Evolutionary conservation across 2,888 invertebrate species (phyloP).

Genomic region (Ornithoptera alexandrae): DNA sequence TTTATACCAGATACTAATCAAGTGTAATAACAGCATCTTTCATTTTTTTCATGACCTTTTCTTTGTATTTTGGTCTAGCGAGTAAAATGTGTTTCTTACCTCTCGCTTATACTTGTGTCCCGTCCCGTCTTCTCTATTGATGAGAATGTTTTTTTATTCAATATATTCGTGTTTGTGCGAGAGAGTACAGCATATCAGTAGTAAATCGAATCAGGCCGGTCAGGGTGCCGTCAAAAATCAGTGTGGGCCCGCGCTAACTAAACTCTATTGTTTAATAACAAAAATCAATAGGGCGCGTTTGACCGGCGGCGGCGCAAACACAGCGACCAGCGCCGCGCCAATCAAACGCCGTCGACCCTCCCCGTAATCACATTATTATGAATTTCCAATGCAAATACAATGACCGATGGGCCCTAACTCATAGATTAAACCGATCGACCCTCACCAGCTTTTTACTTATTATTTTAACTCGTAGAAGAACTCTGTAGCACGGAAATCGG

Average conservation of each 20-base stretch:
- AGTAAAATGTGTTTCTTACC: too few relatives aligned
- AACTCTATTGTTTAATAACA: slow-evolving; percentile 40
- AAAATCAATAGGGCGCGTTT: slow-evolving; percentile 41
- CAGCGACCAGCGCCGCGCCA: slow-evolving; percentile 48
- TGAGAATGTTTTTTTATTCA: too few relatives aligned
- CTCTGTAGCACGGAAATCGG: too few relatives aligned
- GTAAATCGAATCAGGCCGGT: slow-evolving; percentile 8
- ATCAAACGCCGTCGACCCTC: slow-evolving; percentile 63
- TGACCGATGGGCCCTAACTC: slow-evolving; percentile 51
- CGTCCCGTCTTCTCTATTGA: too few relatives aligned
- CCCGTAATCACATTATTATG: slow-evolving; percentile 65
- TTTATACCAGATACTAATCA: too few relatives aligned
- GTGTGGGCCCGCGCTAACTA: slow-evolving; percentile 31
- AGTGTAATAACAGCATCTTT: too few relatives aligned
- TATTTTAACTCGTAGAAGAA: too few relatives aligned
- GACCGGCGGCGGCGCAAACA: slow-evolving; percentile 33
- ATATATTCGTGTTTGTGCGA: slow-evolving; percentile 9
- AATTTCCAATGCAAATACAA: slow-evolving; percentile 75
- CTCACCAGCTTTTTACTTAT: too few relatives aligned
- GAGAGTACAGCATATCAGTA: slow-evolving; percentile 4
- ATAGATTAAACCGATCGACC: slow-evolving; percentile 37
- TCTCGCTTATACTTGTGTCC: too few relatives aligned
- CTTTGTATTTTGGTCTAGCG: too few relatives aligned
- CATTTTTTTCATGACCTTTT: too few relatives aligned
- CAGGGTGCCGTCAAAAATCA: slow-evolving; percentile 32